These are phyloP conservation scores for Helostoma temminkii DNA, from an alignment of 2,797 vertebrate genomes.

Conservation along the genomic window DNA sequence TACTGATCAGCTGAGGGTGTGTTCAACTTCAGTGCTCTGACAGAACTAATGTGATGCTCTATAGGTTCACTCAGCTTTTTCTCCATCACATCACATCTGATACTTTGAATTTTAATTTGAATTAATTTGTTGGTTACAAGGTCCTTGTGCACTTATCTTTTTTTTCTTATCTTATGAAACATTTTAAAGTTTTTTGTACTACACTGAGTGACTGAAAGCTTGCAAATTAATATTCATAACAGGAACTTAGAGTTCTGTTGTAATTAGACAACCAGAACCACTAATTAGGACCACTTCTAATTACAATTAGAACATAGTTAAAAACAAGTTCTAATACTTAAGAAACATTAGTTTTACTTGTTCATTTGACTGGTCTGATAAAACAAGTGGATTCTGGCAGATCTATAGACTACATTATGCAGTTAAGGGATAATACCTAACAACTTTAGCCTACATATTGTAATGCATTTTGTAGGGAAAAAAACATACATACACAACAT, in stretches of 20 bases:
- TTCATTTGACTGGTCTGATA: no score
- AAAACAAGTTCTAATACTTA: no score
- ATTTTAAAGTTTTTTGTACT: not conserved
- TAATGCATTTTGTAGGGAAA: no score
- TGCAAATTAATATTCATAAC: not conserved
- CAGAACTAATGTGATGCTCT: conserved; percentile 33
- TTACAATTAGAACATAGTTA: no score
- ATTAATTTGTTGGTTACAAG: not conserved
- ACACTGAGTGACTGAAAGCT: not conserved
- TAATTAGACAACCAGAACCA: not conserved
- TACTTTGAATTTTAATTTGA: no score
- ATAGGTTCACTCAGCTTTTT: conserved; percentile 17
- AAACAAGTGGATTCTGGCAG: no score
- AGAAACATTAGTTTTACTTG: no score
- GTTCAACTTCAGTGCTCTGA: conserved; percentile 39
- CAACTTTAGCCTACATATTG: no score
- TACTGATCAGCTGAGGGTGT: conserved; percentile 60
- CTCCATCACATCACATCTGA: not conserved
- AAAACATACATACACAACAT: no score
- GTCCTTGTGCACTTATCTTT: not conserved
- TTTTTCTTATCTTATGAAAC: not conserved
- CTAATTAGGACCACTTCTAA: not conserved
- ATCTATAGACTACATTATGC: no score
- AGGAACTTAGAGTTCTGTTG: not conserved
- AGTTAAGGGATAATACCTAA: no score